Evolutionary conservation across 2,888 invertebrate species (phyloP), one percentile per base, ranked within the genome.

Genomic region (Idaea biselata): DNA sequence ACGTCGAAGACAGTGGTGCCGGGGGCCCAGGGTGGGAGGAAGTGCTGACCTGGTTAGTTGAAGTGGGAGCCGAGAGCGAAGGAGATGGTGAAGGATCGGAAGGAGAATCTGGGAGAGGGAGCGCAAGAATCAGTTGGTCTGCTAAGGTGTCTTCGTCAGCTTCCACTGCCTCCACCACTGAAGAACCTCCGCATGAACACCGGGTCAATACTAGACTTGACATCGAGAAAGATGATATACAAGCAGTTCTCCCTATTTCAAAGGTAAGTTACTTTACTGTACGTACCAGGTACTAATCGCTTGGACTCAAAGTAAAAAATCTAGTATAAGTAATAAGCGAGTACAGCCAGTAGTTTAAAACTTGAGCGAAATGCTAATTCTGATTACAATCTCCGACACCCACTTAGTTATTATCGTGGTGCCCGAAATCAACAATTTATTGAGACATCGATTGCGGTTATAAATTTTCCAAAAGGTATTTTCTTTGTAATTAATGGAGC

Each of bases 161-260:
- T 0, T 80, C 78, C 16, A 78, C 80, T 0, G 76, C 81, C 1
- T 83, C 87, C 1, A 88, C 91, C 14, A 88, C 91, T 0, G 87
- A 90, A 71, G 88, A 89, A 70, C 86, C 88, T 16, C 87, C 93
- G 11, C 89, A 91, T 63, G 91, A 93, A 74, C 87, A 91, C 72
- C 96, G 97, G 80, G 94, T 97, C 58, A 96, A 97, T 66, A 96
- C 97, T 0, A 94, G 97, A 71, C 94, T 98, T 58, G 97, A 97
- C 80, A 96, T 98, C 68, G 97, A 97, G 83, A 98, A 98, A 83
- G 98, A 98, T 83, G 97, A 98, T 80, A 97, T 98, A 65, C 98
- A 98, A 88, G 97, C 98, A 18, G 97, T 98, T 16, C 93, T 98
- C 25, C 98, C 98, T 16, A 98, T 98, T 83, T 97, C 98, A 65